phyloP scores from a whole-genome alignment of 2,888 invertebrate genomes.

The Thalpophila matura region DNA sequence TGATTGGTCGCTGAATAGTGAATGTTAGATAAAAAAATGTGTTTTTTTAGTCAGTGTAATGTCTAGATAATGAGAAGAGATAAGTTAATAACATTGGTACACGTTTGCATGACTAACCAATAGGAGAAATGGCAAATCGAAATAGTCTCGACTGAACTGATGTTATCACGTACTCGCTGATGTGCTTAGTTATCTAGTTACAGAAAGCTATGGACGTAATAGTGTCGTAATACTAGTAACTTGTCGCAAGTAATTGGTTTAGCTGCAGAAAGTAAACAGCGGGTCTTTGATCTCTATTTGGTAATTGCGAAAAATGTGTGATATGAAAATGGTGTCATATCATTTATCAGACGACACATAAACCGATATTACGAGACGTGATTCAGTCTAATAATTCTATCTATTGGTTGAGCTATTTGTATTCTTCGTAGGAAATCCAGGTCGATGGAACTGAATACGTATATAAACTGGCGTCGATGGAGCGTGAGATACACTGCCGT shows the following conservation, averaged over 20 bases:
- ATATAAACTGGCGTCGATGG: conserved; percentile 68
- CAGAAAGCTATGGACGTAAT: conserved; percentile 49
- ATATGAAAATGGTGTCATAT: conserved; percentile 32
- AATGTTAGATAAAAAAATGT: conserved; percentile 57
- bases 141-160: conserved; percentile 65
- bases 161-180: conserved; percentile 60
- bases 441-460: conserved; percentile 74
- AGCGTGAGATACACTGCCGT: conserved; percentile 71
- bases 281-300: conserved; percentile 7
- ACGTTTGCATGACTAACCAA: conserved; percentile 69
- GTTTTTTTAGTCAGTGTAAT: conserved; percentile 52
- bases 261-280: conserved; percentile 32
- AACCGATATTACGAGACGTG: conserved; percentile 56
- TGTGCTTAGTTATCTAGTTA: conserved; percentile 50
- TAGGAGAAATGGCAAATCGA: conserved; percentile 71
- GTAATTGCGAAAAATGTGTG: conserved; percentile 18
- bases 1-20: conserved; percentile 60
- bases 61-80: conserved; percentile 69
- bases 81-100: conserved; percentile 70
- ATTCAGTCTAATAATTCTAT: conserved; percentile 65
- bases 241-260: conserved; percentile 40
- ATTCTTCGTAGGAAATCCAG: conserved; percentile 77
- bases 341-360: conserved; percentile 43
- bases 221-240: conserved; percentile 49
- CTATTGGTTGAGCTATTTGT: conserved; percentile 72